Percentiles rank a stretch among this genome's conserved stretches.
These are phyloP conservation scores for Myotis yumanensis DNA, from an alignment of 2,113 vertebrate species.

Conservation along the genomic window DNA sequence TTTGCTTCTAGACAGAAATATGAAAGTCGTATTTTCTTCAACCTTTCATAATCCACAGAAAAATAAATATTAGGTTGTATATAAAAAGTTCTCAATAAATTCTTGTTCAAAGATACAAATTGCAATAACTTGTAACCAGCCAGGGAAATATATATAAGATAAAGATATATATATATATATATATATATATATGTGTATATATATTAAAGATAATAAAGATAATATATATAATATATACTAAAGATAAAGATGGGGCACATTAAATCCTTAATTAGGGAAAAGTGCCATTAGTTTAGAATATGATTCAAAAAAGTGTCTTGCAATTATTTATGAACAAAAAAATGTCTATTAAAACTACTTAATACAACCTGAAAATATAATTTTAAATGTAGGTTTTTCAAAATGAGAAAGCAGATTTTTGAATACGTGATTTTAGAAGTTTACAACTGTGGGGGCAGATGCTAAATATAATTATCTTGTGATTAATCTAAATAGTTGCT, in stretches of 20 bases:
- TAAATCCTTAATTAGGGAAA: neutral
- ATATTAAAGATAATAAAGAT: too few species aligned
- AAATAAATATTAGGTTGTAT: neutral
- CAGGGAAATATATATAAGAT: neutral
- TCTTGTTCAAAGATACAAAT: neutral
- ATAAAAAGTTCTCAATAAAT: neutral
- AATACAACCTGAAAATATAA: neutral
- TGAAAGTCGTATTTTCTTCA: neutral
- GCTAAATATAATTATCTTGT: constrained; percentile 46
- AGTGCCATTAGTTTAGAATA: neutral
- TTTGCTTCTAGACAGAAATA: neutral
- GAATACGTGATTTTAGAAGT: constrained; percentile 45
- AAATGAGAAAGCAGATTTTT: constrained; percentile 40
- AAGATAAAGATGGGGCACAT: neutral
- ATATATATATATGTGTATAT: too few species aligned
- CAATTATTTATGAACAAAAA: neutral
- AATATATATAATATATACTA: neutral
- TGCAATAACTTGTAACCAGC: neutral
- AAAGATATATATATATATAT: neutral
- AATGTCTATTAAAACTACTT: neutral
- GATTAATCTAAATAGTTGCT: constrained; percentile 61
- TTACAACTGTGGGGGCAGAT: neutral
- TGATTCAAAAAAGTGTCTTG: neutral
- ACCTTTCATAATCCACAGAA: neutral
- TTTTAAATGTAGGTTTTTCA: constrained; percentile 33